A percentile compares a stretch with the other conserved stretches of the same genome.
These are phyloP conservation scores for Rotaria macrura DNA, from an alignment of 2,888 invertebrate genomes.

Conservation along the genomic window DNA sequence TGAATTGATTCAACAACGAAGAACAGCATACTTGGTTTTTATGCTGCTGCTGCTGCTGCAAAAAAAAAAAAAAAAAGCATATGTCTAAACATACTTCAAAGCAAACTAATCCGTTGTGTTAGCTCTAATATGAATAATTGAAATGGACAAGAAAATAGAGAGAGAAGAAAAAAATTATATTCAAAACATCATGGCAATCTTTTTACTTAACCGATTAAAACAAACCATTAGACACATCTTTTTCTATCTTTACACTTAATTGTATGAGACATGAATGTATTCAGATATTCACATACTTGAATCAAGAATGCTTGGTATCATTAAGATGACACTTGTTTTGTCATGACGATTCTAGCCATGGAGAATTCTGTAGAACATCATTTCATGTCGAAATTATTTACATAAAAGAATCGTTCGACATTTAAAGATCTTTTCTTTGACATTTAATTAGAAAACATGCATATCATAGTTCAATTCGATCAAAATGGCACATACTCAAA, in stretches of 20 bases:
- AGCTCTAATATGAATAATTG: background rate
- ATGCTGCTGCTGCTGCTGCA: no score
- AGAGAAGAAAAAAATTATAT: background rate
- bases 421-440: background rate
- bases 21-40: no score
- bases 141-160: no score
- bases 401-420: background rate
- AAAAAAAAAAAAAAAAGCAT: no score
- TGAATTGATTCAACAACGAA: background rate
- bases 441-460: background rate
- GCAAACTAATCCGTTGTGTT: no score
- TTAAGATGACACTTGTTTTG: background rate
- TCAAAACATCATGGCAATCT: background rate
- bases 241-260: background rate
- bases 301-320: background rate
- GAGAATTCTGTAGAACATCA: background rate
- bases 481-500: no score
- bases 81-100: no score
- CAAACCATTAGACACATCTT: background rate
- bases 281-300: background rate
- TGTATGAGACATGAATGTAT: background rate
- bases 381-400: background rate
- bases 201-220: background rate
- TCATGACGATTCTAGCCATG: background rate
- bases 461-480: background rate